A percentile compares a stretch with the other conserved stretches of the same genome.
Evolutionary conservation across 1,140 invertebrate genomes (phyloP).

Genomic region (Drosophila melanogaster): Release_6_plus_ISO1_MT NT_037436.4:16100001-16100500

Average conservation of each 20-base stretch:
- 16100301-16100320: constrained; percentile 65
- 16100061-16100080: not conserved
- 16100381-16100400: constrained; percentile 86
- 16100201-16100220: not conserved
- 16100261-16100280: constrained; percentile 53
- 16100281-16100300: constrained; percentile 7
- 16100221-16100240: constrained; percentile 9
- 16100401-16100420: constrained; percentile 86
- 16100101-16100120: too few species aligned
- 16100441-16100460: constrained; percentile 85
- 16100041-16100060: not conserved
- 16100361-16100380: constrained; percentile 75
- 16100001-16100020: not conserved
- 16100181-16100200: constrained; percentile 2
- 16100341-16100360: constrained; percentile 73
- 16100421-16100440: constrained; percentile 83
- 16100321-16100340: constrained; percentile 38
- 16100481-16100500: not conserved
- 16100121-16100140: too few species aligned
- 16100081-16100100: not conserved
- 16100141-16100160: too few species aligned
- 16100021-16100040: not conserved
- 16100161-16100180: not conserved
- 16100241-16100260: constrained; percentile 32
- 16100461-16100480: constrained; percentile 56